Base-by-base conservation (phyloP, 2,888 invertebrate genomes). In the Phania funesta region DNA sequence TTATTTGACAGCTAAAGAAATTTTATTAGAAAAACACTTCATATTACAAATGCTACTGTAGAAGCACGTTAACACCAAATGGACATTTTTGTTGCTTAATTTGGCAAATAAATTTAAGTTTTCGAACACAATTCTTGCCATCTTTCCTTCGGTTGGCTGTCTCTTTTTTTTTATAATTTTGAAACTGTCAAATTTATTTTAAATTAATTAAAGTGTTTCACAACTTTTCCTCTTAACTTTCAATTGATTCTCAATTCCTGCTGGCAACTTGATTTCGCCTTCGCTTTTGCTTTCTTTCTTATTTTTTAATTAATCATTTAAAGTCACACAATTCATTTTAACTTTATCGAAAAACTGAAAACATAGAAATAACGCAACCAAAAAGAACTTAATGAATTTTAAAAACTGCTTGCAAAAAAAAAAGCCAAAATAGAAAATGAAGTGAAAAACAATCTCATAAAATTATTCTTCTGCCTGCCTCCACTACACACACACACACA, bases 281-380 rank as follows among this genome's bases (percentile, higher is more conserved):
- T 38, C 20, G 18, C 32, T 46, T 64, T n/a, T 29, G 4, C 7
- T 29, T 16, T 44, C 16, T 44, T 44, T 44, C 16, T 9, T 16
- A 5, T 41, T 32, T 70, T 70, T 78, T 78, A 78, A 82, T 82
- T 82, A 82, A 82, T 70, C 67, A 77, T 65, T 54, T 56, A 68
- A 75, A 82, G 68, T 82, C 78, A 35, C 74, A 54, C 50, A 35
- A 64, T 77, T 82, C 78, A 78, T 78, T 82, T 78, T 32, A 58
- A 70, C 48, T 77, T 77, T 62, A 60, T 46, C 65, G 26, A 60
- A 44, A 68, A 70, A 60, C 32, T n/a, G n/a, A 26, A 62, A 68
- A 20, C 13, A 54, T 32, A 44, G n/a, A n/a, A 68, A 48, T 62
- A 58, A 58, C n/a, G n/a, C n/a, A n/a, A n/a, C n/a, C 41, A 73